A percentile compares a stretch with the other conserved stretches of the same genome.
Conservation (phyloP, 1,140 invertebrate species). For the Apis cerana region DNA sequence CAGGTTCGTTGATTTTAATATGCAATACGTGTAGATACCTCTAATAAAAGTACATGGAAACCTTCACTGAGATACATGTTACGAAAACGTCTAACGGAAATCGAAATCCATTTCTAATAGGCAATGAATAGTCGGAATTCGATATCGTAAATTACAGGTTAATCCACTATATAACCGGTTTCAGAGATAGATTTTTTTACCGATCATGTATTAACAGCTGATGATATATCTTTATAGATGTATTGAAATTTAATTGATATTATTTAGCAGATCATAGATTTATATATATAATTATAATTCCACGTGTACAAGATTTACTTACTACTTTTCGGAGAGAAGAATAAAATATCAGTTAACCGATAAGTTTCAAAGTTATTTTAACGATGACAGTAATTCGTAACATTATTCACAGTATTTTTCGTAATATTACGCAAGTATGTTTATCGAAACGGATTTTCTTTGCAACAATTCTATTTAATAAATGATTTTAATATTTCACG, state of each 20-base stretch:
- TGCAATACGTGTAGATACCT: background rate
- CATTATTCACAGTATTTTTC: background rate
- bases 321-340: background rate
- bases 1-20: slow-evolving; percentile 9
- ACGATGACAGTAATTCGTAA: background rate
- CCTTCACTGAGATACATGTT: slow-evolving; percentile 16
- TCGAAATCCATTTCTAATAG: slow-evolving; percentile 25
- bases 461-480: slow-evolving; percentile 37
- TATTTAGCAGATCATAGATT: background rate
- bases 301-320: background rate
- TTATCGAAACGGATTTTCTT: slow-evolving; percentile 24
- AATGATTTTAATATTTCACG: slow-evolving; percentile 29
- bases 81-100: slow-evolving; percentile 37
- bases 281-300: background rate
- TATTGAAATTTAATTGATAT: background rate
- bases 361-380: background rate
- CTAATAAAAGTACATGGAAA: slow-evolving; percentile 7
- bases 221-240: background rate
- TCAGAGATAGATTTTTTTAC: slow-evolving; percentile 7
- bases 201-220: background rate
- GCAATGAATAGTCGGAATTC: background rate
- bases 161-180: slow-evolving; percentile 47
- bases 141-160: slow-evolving; percentile 17
- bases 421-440: slow-evolving; percentile 23
- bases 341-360: background rate